phyloP scores from a whole-genome alignment of 1,140 invertebrate species.

The Caerostris darwini region DNA sequence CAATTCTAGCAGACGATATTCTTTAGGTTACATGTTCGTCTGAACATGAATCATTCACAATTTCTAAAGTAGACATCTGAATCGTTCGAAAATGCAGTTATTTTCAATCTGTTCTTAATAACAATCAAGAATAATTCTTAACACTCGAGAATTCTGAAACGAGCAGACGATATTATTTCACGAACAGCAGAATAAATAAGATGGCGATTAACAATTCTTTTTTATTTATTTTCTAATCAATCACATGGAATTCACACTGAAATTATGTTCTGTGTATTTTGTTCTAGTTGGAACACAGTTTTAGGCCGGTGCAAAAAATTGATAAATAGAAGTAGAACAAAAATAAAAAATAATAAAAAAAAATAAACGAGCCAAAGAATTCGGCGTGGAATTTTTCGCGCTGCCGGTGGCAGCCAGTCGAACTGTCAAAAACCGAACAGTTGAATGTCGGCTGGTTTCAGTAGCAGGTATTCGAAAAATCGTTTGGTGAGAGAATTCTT shows the following conservation, averaged over 20 bases:
- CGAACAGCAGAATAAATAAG: background rate
- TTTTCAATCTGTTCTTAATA: background rate
- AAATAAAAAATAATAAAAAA: background rate
- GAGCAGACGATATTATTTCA: conserved; percentile 14
- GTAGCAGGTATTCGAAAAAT: background rate
- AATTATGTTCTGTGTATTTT: background rate
- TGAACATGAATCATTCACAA: background rate
- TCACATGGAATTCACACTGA: background rate
- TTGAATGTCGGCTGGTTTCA: background rate
- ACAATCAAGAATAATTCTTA: background rate
- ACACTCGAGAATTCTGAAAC: no score
- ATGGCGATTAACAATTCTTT: background rate
- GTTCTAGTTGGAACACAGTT: background rate
- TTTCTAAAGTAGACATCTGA: conserved; percentile 40
- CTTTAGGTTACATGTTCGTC: conserved; percentile 70
- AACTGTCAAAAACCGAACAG: background rate
- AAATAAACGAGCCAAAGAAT: background rate
- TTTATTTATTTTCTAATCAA: background rate
- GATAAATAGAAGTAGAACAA: background rate
- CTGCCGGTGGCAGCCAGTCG: background rate
- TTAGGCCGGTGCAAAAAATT: no score
- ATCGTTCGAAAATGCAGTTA: background rate
- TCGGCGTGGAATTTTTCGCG: background rate
- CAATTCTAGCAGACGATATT: conserved; percentile 6
- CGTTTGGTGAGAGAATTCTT: background rate